Conservation (phyloP, 1,140 invertebrate species). For the Cyphomyrmex costatus region DNA sequence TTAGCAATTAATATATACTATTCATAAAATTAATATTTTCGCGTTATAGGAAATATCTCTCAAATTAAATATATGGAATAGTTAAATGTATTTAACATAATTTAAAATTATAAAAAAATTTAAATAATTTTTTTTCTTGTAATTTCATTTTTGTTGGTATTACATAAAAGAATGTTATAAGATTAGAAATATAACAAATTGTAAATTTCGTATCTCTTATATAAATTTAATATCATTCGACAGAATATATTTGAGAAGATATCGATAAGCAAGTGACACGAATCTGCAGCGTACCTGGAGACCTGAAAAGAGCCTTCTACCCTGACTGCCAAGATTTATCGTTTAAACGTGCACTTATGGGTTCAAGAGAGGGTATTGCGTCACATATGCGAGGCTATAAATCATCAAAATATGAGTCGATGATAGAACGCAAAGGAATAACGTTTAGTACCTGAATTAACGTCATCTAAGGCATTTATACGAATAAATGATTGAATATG, state of each 20-base stretch:
- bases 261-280: slow-evolving; percentile 76
- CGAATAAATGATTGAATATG: slow-evolving; percentile 35
- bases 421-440: slow-evolving; percentile 74
- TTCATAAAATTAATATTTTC: slow-evolving; percentile 31
- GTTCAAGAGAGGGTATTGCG: slow-evolving; percentile 75
- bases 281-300: slow-evolving; percentile 67
- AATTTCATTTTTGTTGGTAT: neutral
- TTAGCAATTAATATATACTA: slow-evolving; percentile 30
- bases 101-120: neutral
- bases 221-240: slow-evolving; percentile 61
- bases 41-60: neutral
- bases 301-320: slow-evolving; percentile 74
- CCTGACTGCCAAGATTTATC: slow-evolving; percentile 78
- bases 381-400: slow-evolving; percentile 74
- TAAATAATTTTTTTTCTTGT: neutral
- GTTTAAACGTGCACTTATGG: slow-evolving; percentile 79
- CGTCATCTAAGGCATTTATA: slow-evolving; percentile 46
- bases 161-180: neutral
- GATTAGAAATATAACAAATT: slow-evolving; percentile 14
- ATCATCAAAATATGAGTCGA: slow-evolving; percentile 78
- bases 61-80: neutral
- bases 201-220: slow-evolving; percentile 23
- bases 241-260: slow-evolving; percentile 61
- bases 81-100: neutral
- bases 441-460: slow-evolving; percentile 69